Evolutionary conservation across 2,113 vertebrate species (phyloP).

Genomic region (Platanista minor): DNA sequence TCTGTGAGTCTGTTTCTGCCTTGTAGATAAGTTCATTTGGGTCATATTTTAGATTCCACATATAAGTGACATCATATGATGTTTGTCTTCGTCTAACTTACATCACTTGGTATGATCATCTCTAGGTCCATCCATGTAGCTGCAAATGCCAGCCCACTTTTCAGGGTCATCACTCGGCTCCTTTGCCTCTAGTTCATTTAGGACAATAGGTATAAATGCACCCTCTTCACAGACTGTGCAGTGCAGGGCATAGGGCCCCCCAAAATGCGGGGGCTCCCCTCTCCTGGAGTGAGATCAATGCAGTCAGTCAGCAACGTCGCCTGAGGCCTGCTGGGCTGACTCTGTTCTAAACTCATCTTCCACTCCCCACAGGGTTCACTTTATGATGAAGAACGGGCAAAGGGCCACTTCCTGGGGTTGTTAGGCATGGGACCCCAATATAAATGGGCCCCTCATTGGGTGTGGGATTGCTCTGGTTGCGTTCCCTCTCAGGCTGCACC

Average conservation of each 20-base stretch:
- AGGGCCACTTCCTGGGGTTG: background rate
- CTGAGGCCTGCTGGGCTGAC: rapidly evolving
- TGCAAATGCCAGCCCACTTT: background rate
- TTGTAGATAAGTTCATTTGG: background rate
- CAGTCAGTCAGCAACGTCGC: background rate
- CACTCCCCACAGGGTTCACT: background rate
- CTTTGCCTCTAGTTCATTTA: background rate
- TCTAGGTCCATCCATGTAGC: background rate
- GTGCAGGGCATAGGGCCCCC: background rate
- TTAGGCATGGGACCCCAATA: background rate
- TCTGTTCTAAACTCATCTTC: background rate
- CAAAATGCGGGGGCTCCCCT: background rate
- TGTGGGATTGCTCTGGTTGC: background rate
- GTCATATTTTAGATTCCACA: background rate
- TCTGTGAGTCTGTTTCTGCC: background rate
- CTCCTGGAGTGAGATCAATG: background rate
- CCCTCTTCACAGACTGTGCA: background rate
- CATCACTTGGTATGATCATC: background rate
- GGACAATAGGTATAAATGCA: background rate
- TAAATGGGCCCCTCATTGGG: background rate
- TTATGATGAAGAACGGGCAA: background rate
- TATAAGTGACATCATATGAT: background rate
- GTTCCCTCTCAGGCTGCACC: background rate
- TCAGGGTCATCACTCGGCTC: background rate
- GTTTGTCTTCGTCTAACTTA: background rate